Percentiles rank a stretch among this genome's conserved stretches.
Conservation (phyloP, 2,113 vertebrate genomes). For the Myrmecophaga tridactyla region DNA sequence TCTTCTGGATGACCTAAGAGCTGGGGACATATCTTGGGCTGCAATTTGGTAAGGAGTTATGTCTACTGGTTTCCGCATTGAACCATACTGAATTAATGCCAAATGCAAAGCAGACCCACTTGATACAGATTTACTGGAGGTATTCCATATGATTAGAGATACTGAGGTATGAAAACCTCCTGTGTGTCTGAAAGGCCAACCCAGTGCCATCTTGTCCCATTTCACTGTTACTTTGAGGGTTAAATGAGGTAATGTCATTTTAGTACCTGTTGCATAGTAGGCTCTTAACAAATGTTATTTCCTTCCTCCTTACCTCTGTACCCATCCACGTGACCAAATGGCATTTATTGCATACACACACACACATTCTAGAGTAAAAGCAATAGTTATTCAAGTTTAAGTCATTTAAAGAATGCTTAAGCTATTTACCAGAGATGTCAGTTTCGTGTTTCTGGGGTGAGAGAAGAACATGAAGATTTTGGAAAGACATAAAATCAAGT, state of each 20-base stretch:
- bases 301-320: not conserved
- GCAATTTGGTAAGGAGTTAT: not conserved
- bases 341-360: not conserved
- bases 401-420: constrained; percentile 26
- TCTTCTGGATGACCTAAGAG: not conserved
- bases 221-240: not conserved
- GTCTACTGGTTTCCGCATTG: not conserved
- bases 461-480: constrained; percentile 4
- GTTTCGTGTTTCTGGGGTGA: not conserved
- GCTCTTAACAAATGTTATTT: not conserved
- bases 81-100: not conserved
- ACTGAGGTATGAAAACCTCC: not conserved
- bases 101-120: not conserved
- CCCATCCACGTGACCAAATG: not conserved
- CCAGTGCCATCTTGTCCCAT: not conserved
- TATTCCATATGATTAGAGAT: not conserved
- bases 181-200: not conserved
- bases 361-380: not conserved
- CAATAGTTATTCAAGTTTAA: not conserved
- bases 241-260: not conserved
- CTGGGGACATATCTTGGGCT: not conserved
- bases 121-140: not conserved
- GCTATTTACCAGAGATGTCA: not conserved
- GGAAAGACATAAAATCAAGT: constrained; percentile 17
- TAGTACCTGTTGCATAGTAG: not conserved